Evolutionary conservation across 2,888 invertebrate genomes (phyloP).

Genomic region (Diarsia mendica): DNA sequence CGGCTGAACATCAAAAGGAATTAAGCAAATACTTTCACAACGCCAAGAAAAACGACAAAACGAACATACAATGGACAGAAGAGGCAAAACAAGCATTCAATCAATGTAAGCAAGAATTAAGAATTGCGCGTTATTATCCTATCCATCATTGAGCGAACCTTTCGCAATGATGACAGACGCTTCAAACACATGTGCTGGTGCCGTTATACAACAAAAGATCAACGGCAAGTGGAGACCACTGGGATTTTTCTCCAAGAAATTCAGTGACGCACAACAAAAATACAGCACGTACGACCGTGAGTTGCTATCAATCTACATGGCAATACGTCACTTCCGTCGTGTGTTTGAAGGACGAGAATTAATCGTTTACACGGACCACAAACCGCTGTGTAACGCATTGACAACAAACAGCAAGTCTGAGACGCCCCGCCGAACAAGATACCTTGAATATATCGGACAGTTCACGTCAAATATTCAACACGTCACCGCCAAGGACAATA

Average conservation of each 20-base stretch:
- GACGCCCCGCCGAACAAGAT: neutral
- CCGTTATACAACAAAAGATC: constrained; percentile 9
- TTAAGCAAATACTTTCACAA: too few relatives aligned
- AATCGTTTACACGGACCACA: constrained; percentile 4
- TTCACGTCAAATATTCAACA: constrained; percentile 3
- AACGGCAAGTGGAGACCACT: constrained; percentile 12
- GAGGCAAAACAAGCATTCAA: constrained; percentile 8
- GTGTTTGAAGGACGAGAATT: constrained; percentile 7
- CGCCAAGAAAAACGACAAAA: too few relatives aligned
- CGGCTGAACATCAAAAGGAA: too few relatives aligned
- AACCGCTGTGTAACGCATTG: neutral
- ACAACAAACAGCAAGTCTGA: neutral
- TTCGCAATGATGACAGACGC: constrained; percentile 9
- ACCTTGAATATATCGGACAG: constrained; percentile 4
- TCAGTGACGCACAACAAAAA: constrained; percentile 11
- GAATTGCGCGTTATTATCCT: neutral
- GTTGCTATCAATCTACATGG: constrained; percentile 2
- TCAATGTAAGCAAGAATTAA: neutral
- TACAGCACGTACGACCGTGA: constrained; percentile 9
- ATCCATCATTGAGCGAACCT: constrained; percentile 16
- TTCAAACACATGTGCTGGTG: constrained; percentile 5
- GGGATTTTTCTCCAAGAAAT: too few relatives aligned
- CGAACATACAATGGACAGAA: too few relatives aligned
- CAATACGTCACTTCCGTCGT: constrained; percentile 7
- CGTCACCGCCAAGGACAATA: neutral